Base-by-base conservation (phyloP, 2,797 vertebrate genomes). In the Chiropotes sagulatus region DNA sequence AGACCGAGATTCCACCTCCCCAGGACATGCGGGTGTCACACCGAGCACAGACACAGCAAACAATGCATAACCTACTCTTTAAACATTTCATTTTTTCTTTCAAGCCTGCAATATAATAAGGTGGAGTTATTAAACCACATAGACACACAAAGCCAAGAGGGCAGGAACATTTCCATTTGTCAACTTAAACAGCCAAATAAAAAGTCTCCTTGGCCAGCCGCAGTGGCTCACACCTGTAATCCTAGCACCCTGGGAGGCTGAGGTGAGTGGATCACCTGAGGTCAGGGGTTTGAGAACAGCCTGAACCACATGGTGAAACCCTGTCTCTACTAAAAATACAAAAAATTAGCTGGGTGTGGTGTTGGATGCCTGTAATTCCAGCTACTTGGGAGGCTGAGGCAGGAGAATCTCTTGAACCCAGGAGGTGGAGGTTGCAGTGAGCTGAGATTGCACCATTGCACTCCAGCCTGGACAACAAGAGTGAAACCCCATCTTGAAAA, bases 51-150 rank as follows among this genome's bases (percentile, higher is more conserved):
- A 57, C 98, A 98, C 97, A 0, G 30, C 98, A 98, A 58, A 57
- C 95, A 58, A 83, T 28, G 22, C 70, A 90, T 58, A 96, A 99
- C 99, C 97, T 99, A 99, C 99, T 98, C 98, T 99, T 99, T 86
- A 98, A 96, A 93, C 85, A 98, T 96, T 98, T 98, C 98, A 99
- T 98, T 97, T 99, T 99, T 95, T 99, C 98, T 98, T 99, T 99
- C 97, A 98, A 93, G 75, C 99, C 99, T 99, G 99, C 96, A 99
- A 99, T 22, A 97, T 19, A 98, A 83, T 86, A 98, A 98, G 61
- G 73, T 36, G 80, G 44, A 11, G 94, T 98, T 96, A 98, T 90
- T 97, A 89, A 81, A 93, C 88, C 41, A 0, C 1, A 72, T 2
- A 15, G 26, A n/a, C 22, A 11, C 0, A 22, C 20, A 2, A 19